Percentiles rank a stretch among this genome's conserved stretches.
These are phyloP conservation scores for Chrysaora quinquecirrha DNA, from an alignment of 30 jellyfish, hydroid and myxozoan genomes.

Conservation along the genomic window DNA sequence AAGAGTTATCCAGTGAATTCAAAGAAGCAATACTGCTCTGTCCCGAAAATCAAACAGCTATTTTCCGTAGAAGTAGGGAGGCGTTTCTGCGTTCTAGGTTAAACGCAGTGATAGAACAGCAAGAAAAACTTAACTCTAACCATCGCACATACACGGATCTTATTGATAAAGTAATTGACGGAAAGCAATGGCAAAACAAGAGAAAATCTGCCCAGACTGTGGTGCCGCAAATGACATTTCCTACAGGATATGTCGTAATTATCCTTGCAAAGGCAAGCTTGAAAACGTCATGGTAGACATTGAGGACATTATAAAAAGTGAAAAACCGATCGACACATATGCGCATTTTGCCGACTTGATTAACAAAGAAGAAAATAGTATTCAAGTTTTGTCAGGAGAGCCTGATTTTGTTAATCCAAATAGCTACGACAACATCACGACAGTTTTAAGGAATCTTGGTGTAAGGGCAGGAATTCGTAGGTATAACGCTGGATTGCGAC, in stretches of 20 bases:
- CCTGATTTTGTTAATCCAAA: slow-evolving; percentile 27
- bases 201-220: slow-evolving; percentile 15
- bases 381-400: slow-evolving; percentile 8
- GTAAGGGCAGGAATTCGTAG: slow-evolving; percentile 37
- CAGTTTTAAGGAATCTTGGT: slow-evolving; percentile 21
- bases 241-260: slow-evolving; percentile 11
- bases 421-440: slow-evolving; percentile 2
- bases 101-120: slow-evolving; percentile 10
- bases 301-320: no score
- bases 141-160: neutral
- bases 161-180: neutral
- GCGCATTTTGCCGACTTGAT: neutral
- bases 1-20: neutral
- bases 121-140: neutral
- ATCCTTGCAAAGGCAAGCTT: slow-evolving; percentile 12
- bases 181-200: neutral
- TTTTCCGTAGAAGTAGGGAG: no score
- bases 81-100: no score
- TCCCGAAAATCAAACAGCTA: neutral
- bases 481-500: slow-evolving; percentile 10
- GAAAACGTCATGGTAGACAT: neutral
- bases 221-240: slow-evolving; percentile 16
- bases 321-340: neutral
- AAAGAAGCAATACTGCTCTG: neutral
- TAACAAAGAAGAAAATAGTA: neutral